Evolutionary conservation across 2,888 invertebrate genomes (phyloP), one percentile per base, ranked within the genome.

Genomic region (Siphlonurus alternatus): DNA sequence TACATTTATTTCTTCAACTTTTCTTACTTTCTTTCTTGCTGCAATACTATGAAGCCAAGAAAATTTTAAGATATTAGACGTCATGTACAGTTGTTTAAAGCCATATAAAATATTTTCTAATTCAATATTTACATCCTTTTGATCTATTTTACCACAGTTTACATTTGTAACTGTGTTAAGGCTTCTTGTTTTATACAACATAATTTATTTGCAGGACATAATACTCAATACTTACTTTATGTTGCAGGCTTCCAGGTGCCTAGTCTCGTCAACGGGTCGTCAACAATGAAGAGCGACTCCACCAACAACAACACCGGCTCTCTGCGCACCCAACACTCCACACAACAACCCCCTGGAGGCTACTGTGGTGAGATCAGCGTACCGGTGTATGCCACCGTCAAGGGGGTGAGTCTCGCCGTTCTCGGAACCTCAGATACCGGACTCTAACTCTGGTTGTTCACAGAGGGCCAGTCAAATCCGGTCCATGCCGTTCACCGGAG

Each of bases 321-420:
- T 22, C 25, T 63, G 53, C 59, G 24, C 53, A 61, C 23, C 23
- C 66, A 63, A 23, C 65, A 64, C 59, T 51, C 60, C 23, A 20
- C 64, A 3, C 61, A 61, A 24, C 54, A 67, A 23, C 61, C 68
- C 5, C 66, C 69, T 72, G 89, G 88, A 71, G 90, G 90, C 71
- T 92, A 91, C 77, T 89, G 90, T 77, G 56, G 56, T 7, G 89
- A 92, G 77, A 89, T 91, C 72, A 89, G 89, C 66, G 91, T 95
- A 70, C 96, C 95, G 64, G 95, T 96, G 24, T 96, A 94, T 77
- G 94, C 96, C 63, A 94, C 94, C 61, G 92, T 96, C 54, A 95
- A 95, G 81, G 96, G 93, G 78, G 88, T 88, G 70, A 76, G 79
- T 74, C 71, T 71, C 65, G 60, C 19, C n/a, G n/a, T n/a, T n/a